phyloP scores from a whole-genome alignment of 2,888 invertebrate genomes.

The Nomada ruficornis region DNA sequence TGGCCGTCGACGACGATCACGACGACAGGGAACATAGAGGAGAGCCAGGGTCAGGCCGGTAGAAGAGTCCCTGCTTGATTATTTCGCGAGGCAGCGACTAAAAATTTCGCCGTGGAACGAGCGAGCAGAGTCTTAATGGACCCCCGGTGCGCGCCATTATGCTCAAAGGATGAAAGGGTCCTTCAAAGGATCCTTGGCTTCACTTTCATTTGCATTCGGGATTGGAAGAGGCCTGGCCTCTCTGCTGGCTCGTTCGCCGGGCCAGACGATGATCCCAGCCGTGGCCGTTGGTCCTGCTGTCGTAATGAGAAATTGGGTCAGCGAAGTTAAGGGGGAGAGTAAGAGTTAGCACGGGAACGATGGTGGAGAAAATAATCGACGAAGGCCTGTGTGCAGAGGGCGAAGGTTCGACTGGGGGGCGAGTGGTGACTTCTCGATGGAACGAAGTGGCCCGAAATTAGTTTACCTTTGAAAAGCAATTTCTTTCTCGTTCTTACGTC shows the following conservation, averaged over 20 bases:
- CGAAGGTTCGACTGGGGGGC: neutral
- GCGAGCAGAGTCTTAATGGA: conserved; percentile 68
- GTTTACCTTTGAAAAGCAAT: conserved; percentile 76
- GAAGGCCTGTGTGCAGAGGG: neutral
- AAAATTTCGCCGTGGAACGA: conserved; percentile 68
- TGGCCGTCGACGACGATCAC: neutral
- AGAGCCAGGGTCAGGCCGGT: conserved; percentile 33
- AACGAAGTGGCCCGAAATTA: conserved; percentile 72
- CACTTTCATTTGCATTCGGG: conserved; percentile 77
- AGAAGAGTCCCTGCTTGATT: conserved; percentile 51
- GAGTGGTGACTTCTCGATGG: conserved; percentile 56
- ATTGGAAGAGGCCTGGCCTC: conserved; percentile 65
- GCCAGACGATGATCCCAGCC: conserved; percentile 40
- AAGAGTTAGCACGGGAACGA: conserved; percentile 22
- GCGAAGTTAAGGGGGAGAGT: conserved; percentile 46
- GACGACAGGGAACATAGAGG: neutral
- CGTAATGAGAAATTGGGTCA: conserved; percentile 73
- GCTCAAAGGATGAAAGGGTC: conserved; percentile 74
- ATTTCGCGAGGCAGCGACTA: conserved; percentile 56
- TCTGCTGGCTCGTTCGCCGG: conserved; percentile 16
- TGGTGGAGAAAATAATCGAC: conserved; percentile 28
- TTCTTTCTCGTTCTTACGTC: conserved; percentile 67
- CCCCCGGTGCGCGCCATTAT: conserved; percentile 60
- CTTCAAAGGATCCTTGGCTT: conserved; percentile 74
- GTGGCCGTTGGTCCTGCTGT: conserved; percentile 23